phyloP scores from a whole-genome alignment of 2,888 invertebrate species.

The Xanthorhoe designata region DNA sequence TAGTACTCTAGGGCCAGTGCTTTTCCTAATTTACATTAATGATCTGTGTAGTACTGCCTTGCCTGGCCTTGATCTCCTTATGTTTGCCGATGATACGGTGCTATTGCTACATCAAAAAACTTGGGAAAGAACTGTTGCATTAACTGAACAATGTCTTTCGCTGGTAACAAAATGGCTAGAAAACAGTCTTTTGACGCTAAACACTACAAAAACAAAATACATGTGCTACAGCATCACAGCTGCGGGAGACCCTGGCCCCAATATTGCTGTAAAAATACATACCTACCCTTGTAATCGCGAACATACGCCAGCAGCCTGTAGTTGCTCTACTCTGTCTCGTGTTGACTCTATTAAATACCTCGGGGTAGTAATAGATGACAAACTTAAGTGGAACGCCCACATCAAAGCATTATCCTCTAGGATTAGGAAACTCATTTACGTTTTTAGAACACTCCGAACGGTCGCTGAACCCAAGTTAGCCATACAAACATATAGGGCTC shows the following conservation, averaged over 20 bases:
- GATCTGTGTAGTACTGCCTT: neutral
- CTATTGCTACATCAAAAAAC: neutral
- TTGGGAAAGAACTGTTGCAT: neutral
- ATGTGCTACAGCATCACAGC: conserved; percentile 8
- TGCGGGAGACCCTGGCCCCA: neutral
- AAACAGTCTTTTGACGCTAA: conserved; percentile 10
- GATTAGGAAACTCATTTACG: neutral
- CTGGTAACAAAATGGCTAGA: conserved; percentile 12
- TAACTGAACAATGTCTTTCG: neutral
- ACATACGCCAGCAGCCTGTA: neutral
- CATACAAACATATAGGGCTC: neutral
- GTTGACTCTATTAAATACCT: neutral
- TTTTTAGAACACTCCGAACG: neutral
- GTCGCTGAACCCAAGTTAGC: neutral
- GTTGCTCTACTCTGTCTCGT: neutral
- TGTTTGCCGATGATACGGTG: conserved; percentile 19
- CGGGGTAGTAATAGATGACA: neutral
- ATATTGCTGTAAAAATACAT: neutral
- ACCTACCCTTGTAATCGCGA: neutral
- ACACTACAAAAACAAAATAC: conserved; percentile 13
- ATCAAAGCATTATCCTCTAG: neutral
- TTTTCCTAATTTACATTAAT: conserved; percentile 7
- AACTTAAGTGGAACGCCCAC: neutral
- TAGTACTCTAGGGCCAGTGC: neutral
- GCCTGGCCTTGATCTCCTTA: neutral